These are phyloP conservation scores for Noturus placidus DNA, from an alignment of 2,113 vertebrate genomes.

Conservation along the genomic window DNA sequence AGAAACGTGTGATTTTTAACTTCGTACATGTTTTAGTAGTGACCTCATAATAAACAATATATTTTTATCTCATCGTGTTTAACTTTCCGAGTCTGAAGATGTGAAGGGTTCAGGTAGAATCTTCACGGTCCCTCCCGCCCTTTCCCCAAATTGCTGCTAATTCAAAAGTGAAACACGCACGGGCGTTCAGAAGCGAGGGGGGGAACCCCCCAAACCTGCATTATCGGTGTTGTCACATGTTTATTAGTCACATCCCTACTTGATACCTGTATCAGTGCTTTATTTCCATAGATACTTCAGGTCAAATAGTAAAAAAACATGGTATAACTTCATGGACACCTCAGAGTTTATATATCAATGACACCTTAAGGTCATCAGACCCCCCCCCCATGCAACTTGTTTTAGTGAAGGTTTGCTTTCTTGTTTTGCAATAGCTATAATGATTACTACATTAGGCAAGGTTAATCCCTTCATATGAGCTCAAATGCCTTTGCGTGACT, in stretches of 20 bases:
- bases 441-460: conserved; percentile 10
- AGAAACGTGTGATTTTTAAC: background rate
- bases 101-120: background rate
- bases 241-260: too few relatives aligned
- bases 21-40: background rate
- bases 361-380: background rate
- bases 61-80: background rate
- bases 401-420: background rate
- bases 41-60: background rate
- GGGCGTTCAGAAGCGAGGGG: too few relatives aligned
- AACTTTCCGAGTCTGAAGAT: background rate
- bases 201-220: too few relatives aligned
- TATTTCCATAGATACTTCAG: background rate
- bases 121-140: too few relatives aligned
- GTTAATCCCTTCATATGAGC: conserved; percentile 21
- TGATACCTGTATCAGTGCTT: background rate
- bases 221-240: too few relatives aligned
- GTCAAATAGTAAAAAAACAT: background rate
- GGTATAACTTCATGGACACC: background rate
- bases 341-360: background rate
- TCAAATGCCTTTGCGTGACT: conserved; percentile 28
- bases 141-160: too few relatives aligned
- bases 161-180: too few relatives aligned
- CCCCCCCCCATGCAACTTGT: background rate
- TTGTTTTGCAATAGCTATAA: conserved; percentile 1